phyloP scores from a whole-genome alignment of 2,888 invertebrate genomes.

The Drosophila cognata region DNA sequence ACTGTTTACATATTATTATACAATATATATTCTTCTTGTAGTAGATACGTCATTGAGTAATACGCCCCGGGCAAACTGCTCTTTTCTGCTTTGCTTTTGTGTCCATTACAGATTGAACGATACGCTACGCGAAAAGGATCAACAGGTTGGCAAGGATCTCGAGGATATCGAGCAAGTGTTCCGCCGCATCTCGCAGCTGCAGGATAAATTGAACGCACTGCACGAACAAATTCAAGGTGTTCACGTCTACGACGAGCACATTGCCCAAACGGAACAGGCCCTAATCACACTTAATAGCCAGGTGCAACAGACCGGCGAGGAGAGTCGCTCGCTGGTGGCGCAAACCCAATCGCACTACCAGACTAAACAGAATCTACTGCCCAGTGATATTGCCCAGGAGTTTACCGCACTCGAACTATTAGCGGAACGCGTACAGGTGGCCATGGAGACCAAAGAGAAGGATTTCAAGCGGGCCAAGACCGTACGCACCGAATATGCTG shows the following conservation, averaged over 20 bases:
- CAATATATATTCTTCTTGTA: slow-evolving; percentile 26
- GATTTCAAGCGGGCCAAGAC: slow-evolving; percentile 95
- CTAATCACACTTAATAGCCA: slow-evolving; percentile 87
- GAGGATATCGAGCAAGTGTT: slow-evolving; percentile 91
- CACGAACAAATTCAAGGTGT: slow-evolving; percentile 89
- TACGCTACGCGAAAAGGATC: slow-evolving; percentile 90
- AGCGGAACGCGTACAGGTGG: slow-evolving; percentile 91
- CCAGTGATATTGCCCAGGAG: slow-evolving; percentile 92
- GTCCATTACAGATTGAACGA: slow-evolving; percentile 89
- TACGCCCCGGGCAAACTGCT: slow-evolving; percentile 54
- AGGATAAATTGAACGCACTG: slow-evolving; percentile 88
- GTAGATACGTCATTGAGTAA: slow-evolving; percentile 55
- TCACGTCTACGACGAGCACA: slow-evolving; percentile 92
- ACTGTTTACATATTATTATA: slow-evolving; percentile 55
- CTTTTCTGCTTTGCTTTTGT: slow-evolving; percentile 21
- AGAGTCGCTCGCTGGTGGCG: slow-evolving; percentile 87
- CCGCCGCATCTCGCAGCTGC: slow-evolving; percentile 89
- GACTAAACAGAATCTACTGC: slow-evolving; percentile 87
- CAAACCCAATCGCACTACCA: slow-evolving; percentile 88
- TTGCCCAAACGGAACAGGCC: slow-evolving; percentile 87
- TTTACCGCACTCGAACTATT: slow-evolving; percentile 93
- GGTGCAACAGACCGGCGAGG: slow-evolving; percentile 87
- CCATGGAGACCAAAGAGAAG: slow-evolving; percentile 94
- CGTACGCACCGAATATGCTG: slow-evolving; percentile 91
- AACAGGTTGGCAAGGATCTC: slow-evolving; percentile 90